Percentiles rank a stretch among this genome's conserved stretches.
Conservation (phyloP, 1,140 invertebrate genomes). For the Ips typographus region DNA sequence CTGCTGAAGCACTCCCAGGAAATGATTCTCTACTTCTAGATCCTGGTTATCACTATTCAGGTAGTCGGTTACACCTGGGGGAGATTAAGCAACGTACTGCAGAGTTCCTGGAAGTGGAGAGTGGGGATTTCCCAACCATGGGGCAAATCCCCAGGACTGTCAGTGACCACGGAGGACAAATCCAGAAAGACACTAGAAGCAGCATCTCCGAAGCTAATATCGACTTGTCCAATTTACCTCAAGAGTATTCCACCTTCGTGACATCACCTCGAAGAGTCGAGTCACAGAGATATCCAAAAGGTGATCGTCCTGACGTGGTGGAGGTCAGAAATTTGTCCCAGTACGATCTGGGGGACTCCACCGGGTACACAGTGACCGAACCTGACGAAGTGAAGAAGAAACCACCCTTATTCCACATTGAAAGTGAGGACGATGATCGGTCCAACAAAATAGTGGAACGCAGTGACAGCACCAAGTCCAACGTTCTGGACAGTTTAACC, state of each 20-base stretch:
- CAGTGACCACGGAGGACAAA: conserved; percentile 34
- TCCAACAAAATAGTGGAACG: conserved; percentile 34
- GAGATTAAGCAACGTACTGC: conserved; percentile 35
- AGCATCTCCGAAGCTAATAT: conserved; percentile 41
- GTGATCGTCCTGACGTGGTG: conserved; percentile 38
- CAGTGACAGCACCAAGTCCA: conserved; percentile 43
- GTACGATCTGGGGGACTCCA: conserved; percentile 27
- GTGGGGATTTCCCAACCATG: neutral
- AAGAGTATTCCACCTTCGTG: conserved; percentile 35
- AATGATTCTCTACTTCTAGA: conserved; percentile 9
- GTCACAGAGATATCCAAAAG: conserved; percentile 40
- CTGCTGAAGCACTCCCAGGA: conserved; percentile 14
- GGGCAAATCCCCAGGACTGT: conserved; percentile 36
- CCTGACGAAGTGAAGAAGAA: conserved; percentile 37
- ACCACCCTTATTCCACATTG: conserved; percentile 50
- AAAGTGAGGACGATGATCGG: conserved; percentile 50
- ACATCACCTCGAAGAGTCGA: conserved; percentile 41
- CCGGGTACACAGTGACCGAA: conserved; percentile 41
- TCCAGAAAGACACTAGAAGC: conserved; percentile 14
- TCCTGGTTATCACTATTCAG: conserved; percentile 17
- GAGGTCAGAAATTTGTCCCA: conserved; percentile 35
- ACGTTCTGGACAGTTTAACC: conserved; percentile 44
- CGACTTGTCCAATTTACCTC: conserved; percentile 40
- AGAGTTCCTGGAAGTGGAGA: conserved; percentile 34
- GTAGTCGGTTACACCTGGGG: conserved; percentile 10